Conservation (phyloP, 1,140 invertebrate genomes). For the Tenebrio molitor region DNA sequence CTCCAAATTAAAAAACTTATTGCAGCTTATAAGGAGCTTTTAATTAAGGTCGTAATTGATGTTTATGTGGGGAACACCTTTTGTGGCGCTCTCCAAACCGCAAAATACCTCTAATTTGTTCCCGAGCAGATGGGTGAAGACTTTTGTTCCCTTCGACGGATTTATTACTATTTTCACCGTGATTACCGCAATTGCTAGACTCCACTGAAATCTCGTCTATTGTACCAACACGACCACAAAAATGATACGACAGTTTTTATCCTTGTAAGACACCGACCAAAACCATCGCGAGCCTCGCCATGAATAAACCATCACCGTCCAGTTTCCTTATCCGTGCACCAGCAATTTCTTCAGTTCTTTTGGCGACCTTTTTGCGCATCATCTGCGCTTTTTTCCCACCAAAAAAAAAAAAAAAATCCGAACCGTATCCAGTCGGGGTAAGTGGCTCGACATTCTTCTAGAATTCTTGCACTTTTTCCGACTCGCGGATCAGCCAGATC, state of each 20-base stretch:
- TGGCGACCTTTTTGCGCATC: neutral
- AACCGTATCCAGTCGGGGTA: neutral
- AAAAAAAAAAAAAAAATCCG: too few relatives aligned
- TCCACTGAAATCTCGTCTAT: neutral
- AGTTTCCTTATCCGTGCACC: constrained; percentile 16
- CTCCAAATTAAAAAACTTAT: constrained; percentile 7
- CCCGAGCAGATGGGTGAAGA: neutral
- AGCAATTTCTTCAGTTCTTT: neutral
- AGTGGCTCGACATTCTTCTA: neutral
- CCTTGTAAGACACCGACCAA: neutral
- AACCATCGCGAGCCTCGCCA: neutral
- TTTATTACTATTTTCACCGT: neutral
- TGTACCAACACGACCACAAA: neutral
- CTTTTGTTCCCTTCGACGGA: neutral
- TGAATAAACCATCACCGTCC: constrained; percentile 20
- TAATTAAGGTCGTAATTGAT: constrained; percentile 13
- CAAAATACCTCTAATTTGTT: constrained; percentile 3
- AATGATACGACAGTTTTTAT: neutral
- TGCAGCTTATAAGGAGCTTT: constrained; percentile 2
- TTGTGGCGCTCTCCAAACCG: constrained; percentile 1
- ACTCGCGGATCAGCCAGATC: neutral
- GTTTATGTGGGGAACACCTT: constrained; percentile 4
- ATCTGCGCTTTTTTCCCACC: neutral
- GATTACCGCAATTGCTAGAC: neutral
- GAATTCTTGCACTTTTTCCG: neutral